phyloP scores from a whole-genome alignment of 2,888 invertebrate genomes.

The Pyrgus malvae region DNA sequence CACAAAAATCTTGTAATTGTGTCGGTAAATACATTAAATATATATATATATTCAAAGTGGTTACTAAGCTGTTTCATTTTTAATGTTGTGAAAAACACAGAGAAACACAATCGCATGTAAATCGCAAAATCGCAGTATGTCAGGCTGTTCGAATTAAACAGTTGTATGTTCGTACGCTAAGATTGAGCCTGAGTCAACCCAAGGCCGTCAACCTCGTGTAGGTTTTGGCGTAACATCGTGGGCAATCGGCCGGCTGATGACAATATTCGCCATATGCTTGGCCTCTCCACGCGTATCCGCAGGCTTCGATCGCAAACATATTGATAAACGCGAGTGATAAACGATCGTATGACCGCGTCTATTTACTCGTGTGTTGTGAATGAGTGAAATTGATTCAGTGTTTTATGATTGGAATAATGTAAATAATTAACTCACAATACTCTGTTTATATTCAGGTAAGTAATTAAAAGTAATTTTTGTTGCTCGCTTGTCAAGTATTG shows the following conservation, averaged over 20 bases:
- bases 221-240: constrained; percentile 37
- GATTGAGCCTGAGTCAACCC: constrained; percentile 43
- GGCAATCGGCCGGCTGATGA: constrained; percentile 44
- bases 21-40: too few relatives aligned
- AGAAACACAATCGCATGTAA: too few relatives aligned
- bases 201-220: constrained; percentile 61
- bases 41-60: too few relatives aligned
- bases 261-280: constrained; percentile 70
- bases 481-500: too few relatives aligned
- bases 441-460: constrained; percentile 12
- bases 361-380: constrained; percentile 10
- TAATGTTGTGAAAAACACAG: too few relatives aligned
- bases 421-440: not conserved
- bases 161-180: too few relatives aligned
- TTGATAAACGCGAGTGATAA: constrained; percentile 28
- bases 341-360: constrained; percentile 6
- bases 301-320: constrained; percentile 29
- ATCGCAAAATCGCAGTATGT: not conserved
- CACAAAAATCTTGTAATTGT: too few relatives aligned
- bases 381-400: constrained; percentile 15
- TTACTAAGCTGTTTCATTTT: too few relatives aligned
- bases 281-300: constrained; percentile 36
- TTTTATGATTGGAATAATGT: constrained; percentile 1
- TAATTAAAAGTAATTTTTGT: too few relatives aligned
- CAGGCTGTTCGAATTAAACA: constrained; percentile 34